Conservation (phyloP, 2,797 vertebrate species). For the Manis crassicaudata region DNA sequence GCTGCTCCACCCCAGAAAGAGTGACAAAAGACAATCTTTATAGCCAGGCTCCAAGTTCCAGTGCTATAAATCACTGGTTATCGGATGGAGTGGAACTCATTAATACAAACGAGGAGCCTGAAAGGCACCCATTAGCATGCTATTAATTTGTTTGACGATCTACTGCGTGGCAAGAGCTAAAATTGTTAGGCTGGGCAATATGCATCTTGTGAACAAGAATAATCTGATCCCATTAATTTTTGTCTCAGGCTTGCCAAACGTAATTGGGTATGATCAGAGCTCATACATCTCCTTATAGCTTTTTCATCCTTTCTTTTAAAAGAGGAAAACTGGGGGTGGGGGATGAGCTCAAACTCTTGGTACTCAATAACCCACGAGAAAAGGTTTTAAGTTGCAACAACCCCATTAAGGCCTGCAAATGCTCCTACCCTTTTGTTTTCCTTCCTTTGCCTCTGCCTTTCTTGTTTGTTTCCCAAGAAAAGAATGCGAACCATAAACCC, state of each 20-base stretch:
- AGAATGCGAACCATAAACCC: slow-evolving; percentile 14
- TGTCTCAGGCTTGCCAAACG: slow-evolving; percentile 76
- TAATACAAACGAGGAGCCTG: slow-evolving; percentile 85
- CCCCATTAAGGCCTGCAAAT: not conserved
- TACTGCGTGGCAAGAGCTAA: slow-evolving; percentile 74
- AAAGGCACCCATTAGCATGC: slow-evolving; percentile 82
- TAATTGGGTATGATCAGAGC: slow-evolving; percentile 69
- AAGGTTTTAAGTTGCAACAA: slow-evolving; percentile 59
- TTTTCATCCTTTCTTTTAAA: slow-evolving; percentile 60
- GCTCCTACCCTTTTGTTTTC: slow-evolving; percentile 3
- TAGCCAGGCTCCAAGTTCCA: slow-evolving; percentile 75
- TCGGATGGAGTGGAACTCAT: slow-evolving; percentile 84
- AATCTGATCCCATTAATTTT: slow-evolving; percentile 80
- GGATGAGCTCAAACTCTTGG: slow-evolving; percentile 25
- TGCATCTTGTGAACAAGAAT: slow-evolving; percentile 59
- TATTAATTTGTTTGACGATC: slow-evolving; percentile 82
- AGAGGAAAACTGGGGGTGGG: not conserved
- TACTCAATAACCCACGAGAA: slow-evolving; percentile 58
- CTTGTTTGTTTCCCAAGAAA: not conserved
- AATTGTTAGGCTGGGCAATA: slow-evolving; percentile 73
- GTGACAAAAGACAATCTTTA: slow-evolving; percentile 77
- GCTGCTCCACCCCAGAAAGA: slow-evolving; percentile 79
- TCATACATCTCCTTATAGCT: slow-evolving; percentile 60
- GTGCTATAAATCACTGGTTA: slow-evolving; percentile 86
- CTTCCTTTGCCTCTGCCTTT: slow-evolving; percentile 17